Evolutionary conservation across 2,797 vertebrate genomes (phyloP), one percentile per base, ranked within the genome.

Genomic region (Zalophus californianus): DNA sequence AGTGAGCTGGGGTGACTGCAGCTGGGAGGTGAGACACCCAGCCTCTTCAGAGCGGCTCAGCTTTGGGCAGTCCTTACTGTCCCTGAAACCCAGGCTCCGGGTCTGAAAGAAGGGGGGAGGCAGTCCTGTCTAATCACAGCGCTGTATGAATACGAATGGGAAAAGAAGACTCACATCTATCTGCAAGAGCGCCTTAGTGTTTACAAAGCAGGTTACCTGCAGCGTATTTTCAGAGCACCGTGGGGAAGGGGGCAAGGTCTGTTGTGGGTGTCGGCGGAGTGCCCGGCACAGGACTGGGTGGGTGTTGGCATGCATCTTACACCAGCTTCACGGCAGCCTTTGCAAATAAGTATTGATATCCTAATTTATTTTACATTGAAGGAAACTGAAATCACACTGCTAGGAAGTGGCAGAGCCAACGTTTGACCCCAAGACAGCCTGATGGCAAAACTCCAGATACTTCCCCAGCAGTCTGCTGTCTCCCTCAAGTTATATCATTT

Each of bases 281-380:
- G 72, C 75, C 66, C 58, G 56, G 80, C 77, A 32, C n/a, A 41
- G 87, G 80, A 56, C 48, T 68, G 52, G 80, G 73, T 83, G 38
- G 52, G 56, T 90, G 84, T 96, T 82, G 82, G 23, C 38, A 64
- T 48, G 77, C 23, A 13, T 97, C 84, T 93, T 64, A 25, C 32
- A 77, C 41, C 86, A 96, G 77, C 50, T 75, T 75, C 79, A 7
- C 20, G 87, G 41, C 62, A 64, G 80, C 86, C 56, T 80, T 92
- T 27, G 13, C 58, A 58, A 82, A 60, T 3, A 32, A 54, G 27
- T 29, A 78, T 44, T 70, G 20, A 60, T 78, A 78, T 11, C 52
- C 29, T 73, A 1, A 62, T 29, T 52, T 70, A 78, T 18, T 72
- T 84, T 44, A 95, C 27, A 38, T 32, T 58, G 38, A 50, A 79